These are phyloP conservation scores for Acanthosepion esculentum DNA, from an alignment of 2,888 invertebrate species.

Conservation along the genomic window DNA sequence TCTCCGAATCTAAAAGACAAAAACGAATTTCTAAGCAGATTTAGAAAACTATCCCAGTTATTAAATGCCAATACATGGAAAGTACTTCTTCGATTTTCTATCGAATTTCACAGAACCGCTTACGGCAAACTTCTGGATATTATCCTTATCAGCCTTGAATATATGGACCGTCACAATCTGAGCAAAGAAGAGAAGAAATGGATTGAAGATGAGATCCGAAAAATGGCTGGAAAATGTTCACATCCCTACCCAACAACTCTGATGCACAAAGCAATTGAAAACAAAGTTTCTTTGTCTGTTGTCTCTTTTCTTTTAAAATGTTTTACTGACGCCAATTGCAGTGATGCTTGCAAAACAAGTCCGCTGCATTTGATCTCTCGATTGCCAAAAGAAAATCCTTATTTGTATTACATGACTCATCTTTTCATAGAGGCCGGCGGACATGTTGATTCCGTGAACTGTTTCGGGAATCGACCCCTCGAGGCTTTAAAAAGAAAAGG, in stretches of 20 bases:
- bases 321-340: background rate
- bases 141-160: background rate
- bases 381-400: background rate
- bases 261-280: background rate
- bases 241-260: background rate
- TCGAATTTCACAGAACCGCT: background rate
- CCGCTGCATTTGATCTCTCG: background rate
- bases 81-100: background rate
- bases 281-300: background rate
- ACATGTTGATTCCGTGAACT: background rate
- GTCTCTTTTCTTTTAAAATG: background rate
- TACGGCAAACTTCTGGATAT: background rate
- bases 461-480: background rate
- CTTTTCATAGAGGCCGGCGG: background rate
- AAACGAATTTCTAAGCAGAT: background rate
- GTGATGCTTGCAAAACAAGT: fast-evolving
- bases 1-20: background rate
- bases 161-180: background rate
- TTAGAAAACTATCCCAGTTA: background rate
- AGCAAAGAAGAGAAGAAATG: background rate
- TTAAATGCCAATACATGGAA: background rate
- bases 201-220: background rate
- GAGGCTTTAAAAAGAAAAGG: background rate
- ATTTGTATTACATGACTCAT: background rate
- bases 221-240: background rate